These are phyloP conservation scores for Oxycera nigricornis DNA, from an alignment of 2,888 invertebrate genomes.

Conservation along the genomic window DNA sequence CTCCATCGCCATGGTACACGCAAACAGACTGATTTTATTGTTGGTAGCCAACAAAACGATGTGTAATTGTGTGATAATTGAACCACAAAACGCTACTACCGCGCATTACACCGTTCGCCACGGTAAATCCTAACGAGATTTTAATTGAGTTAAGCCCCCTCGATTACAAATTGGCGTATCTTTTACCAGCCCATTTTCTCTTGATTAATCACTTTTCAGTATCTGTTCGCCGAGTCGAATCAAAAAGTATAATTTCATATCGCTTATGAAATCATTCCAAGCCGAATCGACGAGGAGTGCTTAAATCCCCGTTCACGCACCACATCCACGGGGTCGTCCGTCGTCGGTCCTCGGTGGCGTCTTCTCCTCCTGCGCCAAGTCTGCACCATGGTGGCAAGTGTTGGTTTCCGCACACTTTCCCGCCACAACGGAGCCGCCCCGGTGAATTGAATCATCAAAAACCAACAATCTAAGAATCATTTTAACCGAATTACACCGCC, in stretches of 20 bases:
- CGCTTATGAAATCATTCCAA: conserved; percentile 9
- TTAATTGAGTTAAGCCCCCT: conserved; percentile 33
- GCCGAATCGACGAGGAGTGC: not conserved
- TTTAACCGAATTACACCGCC: conserved; percentile 41
- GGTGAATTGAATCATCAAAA: conserved; percentile 41
- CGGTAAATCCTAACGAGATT: conserved; percentile 33
- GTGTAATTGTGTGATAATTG: conserved; percentile 7
- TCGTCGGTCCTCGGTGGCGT: not conserved
- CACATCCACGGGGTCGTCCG: conserved; percentile 5
- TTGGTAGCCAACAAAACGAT: not conserved
- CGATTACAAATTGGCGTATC: conserved; percentile 29
- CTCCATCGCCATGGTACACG: not conserved
- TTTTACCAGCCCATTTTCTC: conserved; percentile 27
- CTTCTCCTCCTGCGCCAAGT: not conserved
- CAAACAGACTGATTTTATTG: not conserved
- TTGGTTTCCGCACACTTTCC: conserved; percentile 14
- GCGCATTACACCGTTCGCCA: not conserved
- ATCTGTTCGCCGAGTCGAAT: conserved; percentile 12
- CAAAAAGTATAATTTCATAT: conserved; percentile 30
- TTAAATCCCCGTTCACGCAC: not conserved
- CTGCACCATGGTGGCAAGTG: not conserved
- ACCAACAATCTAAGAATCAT: conserved; percentile 41
- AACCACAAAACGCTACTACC: conserved; percentile 2
- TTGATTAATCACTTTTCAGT: conserved; percentile 37
- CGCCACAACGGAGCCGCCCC: not conserved